phyloP scores from a whole-genome alignment of 2,113 vertebrate genomes.

The Thermophis baileyi region DNA sequence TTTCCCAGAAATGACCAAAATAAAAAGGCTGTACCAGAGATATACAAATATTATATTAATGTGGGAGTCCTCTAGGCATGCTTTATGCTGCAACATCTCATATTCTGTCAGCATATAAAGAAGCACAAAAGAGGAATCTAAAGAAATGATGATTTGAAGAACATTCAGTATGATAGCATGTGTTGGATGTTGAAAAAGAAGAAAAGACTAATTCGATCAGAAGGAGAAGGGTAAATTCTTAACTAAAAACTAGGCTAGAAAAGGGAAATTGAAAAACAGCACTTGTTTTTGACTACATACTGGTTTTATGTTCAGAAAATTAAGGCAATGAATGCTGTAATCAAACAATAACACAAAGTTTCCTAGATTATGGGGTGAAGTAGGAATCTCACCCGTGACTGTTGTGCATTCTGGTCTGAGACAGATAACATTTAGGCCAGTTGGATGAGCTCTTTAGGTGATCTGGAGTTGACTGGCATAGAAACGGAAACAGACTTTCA shows the following conservation, averaged over 20 bases:
- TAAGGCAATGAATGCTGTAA: constrained; percentile 14
- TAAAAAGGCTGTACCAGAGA: not conserved
- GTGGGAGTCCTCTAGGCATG: not conserved
- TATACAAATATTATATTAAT: constrained; percentile 27
- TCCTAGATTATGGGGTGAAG: not conserved
- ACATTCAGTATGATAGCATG: constrained; percentile 16
- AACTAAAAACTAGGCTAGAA: constrained; percentile 4
- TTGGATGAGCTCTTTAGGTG: constrained; percentile 33
- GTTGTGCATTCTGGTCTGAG: constrained; percentile 39
- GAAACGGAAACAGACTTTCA: constrained; percentile 27
- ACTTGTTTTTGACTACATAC: constrained; percentile 55
- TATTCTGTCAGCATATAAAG: constrained; percentile 31
- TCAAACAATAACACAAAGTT: constrained; percentile 17
- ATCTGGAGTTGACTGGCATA: constrained; percentile 31
- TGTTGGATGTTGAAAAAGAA: not conserved
- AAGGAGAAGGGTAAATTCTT: constrained; percentile 36
- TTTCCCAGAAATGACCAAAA: constrained; percentile 26
- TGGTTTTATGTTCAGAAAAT: constrained; percentile 38
- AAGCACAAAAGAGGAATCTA: constrained; percentile 41
- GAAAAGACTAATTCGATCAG: constrained; percentile 27
- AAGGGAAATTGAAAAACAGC: constrained; percentile 55
- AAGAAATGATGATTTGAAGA: constrained; percentile 45
- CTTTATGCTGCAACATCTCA: constrained; percentile 22
- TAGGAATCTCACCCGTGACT: constrained; percentile 13
- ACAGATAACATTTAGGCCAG: constrained; percentile 44